Base-by-base conservation (phyloP, 2,888 invertebrate species). In the Phytoseiulus persimilis region DNA sequence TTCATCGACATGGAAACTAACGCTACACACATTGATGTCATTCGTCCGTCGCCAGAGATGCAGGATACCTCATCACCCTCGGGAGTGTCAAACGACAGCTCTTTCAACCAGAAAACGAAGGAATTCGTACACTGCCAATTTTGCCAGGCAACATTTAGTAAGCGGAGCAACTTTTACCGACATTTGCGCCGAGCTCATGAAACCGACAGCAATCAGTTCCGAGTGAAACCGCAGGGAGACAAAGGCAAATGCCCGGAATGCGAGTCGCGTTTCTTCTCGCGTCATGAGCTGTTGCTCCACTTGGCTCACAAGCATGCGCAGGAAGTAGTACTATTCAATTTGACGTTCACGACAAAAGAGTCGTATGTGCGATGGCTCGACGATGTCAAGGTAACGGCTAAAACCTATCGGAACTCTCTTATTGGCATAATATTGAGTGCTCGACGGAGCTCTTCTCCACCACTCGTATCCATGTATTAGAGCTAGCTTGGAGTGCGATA, bases 161-260 rank as follows among this genome's bases (percentile, higher is more conserved):
- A 87, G 23, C 87, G 87, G 32, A 87, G 87, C 33, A 87, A 87
- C 31, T 87, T 87, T 31, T 87, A 87, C 18, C 87, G 87, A 32
- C 87, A 87, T 32, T 87, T 87, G 87, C 87, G 87, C 11, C 18
- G 87, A 39, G 87, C 87, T 14, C 87, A 87, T n/a, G 87, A 87
- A 23, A 45, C 87, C 5, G 87, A 87, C 23, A 87, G 87, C 87
- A 87, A 87, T 14, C 87, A 39, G 14, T 87, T 87, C 33, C 87
- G 87, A 23, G 87, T 45, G 32, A 87, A 87, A 33, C 87, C 87
- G 11, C 87, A 87, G 39, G 87, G 87, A 1, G 87, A 39, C 39
- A 87, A 87, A 18, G 87, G 87, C 87, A 87, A 87, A 87, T 87
- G 87, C 33, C 87, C 87, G 0, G 87, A 87, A 14, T 87, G 87